Percentiles rank a stretch among this genome's conserved stretches.
Conservation (phyloP, 1,140 invertebrate genomes). For the Lycorma delicatula region DNA sequence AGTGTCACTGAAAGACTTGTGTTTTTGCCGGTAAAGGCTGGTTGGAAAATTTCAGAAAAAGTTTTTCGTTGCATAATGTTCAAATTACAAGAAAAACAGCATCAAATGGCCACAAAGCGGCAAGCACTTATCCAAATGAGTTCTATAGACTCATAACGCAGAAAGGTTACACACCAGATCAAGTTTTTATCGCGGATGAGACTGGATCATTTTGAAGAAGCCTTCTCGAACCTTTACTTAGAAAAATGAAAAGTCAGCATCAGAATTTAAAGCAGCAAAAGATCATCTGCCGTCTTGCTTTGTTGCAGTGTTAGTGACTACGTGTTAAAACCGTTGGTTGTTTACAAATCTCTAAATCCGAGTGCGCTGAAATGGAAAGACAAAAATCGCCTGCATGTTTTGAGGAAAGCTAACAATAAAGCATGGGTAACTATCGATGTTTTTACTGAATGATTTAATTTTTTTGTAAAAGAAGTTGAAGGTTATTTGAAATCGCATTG, state of each 20-base stretch:
- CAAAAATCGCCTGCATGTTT: constrained; percentile 33
- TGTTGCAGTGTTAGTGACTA: constrained; percentile 28
- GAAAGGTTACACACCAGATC: neutral
- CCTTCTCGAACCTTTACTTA: neutral
- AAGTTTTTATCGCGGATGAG: neutral
- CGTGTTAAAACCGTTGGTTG: constrained; percentile 29
- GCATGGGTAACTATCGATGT: constrained; percentile 32
- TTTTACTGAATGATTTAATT: constrained; percentile 36
- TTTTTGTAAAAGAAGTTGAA: constrained; percentile 32
- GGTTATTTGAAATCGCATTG: constrained; percentile 32
- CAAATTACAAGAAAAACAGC: neutral
- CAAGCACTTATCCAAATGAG: neutral
- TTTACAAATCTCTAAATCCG: constrained; percentile 27
- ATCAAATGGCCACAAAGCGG: neutral
- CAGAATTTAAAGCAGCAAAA: constrained; percentile 27
- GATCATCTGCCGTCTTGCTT: constrained; percentile 29
- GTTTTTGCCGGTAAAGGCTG: neutral
- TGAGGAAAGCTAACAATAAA: constrained; percentile 36
- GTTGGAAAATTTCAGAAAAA: neutral
- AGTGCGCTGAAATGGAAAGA: constrained; percentile 22
- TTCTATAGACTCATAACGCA: neutral
- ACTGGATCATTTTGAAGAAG: neutral
- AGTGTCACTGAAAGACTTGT: neutral
- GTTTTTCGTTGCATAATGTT: neutral
- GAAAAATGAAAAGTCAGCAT: constrained; percentile 15